Evolutionary conservation across 2,888 invertebrate genomes (phyloP), one percentile per base, ranked within the genome.

Genomic region (Agrochola circellaris): DNA sequence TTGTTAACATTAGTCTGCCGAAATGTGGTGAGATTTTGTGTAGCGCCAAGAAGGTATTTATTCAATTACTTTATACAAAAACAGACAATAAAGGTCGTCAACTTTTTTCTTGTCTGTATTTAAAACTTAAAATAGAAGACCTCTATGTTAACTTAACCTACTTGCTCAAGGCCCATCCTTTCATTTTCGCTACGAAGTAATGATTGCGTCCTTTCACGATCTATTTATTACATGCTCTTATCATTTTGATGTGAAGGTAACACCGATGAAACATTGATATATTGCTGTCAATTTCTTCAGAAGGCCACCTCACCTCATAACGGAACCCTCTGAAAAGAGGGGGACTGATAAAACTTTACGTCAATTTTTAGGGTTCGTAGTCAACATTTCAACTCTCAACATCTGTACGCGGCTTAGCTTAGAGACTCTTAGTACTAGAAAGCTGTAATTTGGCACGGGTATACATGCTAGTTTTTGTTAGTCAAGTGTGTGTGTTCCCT

Each of bases 81-180:
- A 38, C 34, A 23, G 23, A 17, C 26, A 54, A 58, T 38, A 45
- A 64, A 70, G 51, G 58, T 51, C 20, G 48, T 23, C 17, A 51
- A 70, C 51, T 45, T 58, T 30, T 38, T 77, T 20, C 38, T 38
- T 56, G 34, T 56, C 15, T 38, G 7, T 34, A 20, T 1, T 56
- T 20, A n/a, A 60, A 26, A 38, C n/a, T 75, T 58, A 7, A 54
- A 62, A 42, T 20, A 54, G 42, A 30, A 61, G 34, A 56, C 65
- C 68, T 76, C 48, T 58, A 9, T 62, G 56, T 26, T 68, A 81
- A 60, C 9, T 42, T 69, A 65, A 65, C 73, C 75, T 71, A 75
- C 73, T 68, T 68, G 20, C 23, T 72, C 80, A 83, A 83, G 80
- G 80, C 20, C 62, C 38, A 51, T 72, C 48, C 71, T 76, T 84